Conservation (phyloP, 2,888 invertebrate genomes). For the Thelaira solivaga region DNA sequence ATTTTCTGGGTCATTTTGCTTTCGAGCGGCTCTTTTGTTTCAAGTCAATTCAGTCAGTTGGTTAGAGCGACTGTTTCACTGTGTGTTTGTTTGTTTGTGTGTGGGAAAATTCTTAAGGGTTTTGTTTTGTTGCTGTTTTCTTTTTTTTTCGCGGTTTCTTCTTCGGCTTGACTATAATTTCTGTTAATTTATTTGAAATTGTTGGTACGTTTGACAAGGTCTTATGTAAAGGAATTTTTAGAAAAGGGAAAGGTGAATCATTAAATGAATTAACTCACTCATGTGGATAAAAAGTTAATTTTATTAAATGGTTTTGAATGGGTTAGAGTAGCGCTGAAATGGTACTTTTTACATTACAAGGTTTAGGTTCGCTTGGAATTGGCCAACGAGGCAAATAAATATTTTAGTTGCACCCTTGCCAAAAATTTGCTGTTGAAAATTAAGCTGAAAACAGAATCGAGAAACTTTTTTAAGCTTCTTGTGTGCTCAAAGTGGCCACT, state of each 20-base stretch:
- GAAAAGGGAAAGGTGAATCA: slow-evolving; percentile 45
- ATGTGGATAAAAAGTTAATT: not conserved
- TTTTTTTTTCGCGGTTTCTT: not conserved
- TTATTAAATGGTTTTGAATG: not conserved
- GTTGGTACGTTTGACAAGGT: slow-evolving; percentile 10
- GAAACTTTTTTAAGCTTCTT: too few species aligned
- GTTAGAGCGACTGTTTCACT: too few species aligned
- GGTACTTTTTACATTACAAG: too few species aligned
- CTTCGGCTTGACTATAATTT: slow-evolving; percentile 37
- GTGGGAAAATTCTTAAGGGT: slow-evolving; percentile 59
- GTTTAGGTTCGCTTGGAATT: too few species aligned
- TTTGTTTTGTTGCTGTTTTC: slow-evolving; percentile 6
- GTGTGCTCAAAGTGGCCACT: too few species aligned
- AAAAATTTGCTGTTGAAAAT: too few species aligned
- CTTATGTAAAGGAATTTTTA: slow-evolving; percentile 22
- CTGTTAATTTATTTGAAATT: slow-evolving; percentile 47
- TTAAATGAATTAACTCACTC: not conserved
- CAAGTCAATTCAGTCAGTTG: slow-evolving; percentile 41
- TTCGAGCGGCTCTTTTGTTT: slow-evolving; percentile 59
- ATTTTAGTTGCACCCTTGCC: too few species aligned
- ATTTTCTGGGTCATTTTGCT: slow-evolving; percentile 48
- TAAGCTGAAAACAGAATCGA: too few species aligned
- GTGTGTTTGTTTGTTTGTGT: slow-evolving; percentile 19
- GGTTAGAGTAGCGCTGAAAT: not conserved
- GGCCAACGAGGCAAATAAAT: too few species aligned